phyloP scores from a whole-genome alignment of 2,888 invertebrate species.

The Leptarthrus brevirostris region DNA sequence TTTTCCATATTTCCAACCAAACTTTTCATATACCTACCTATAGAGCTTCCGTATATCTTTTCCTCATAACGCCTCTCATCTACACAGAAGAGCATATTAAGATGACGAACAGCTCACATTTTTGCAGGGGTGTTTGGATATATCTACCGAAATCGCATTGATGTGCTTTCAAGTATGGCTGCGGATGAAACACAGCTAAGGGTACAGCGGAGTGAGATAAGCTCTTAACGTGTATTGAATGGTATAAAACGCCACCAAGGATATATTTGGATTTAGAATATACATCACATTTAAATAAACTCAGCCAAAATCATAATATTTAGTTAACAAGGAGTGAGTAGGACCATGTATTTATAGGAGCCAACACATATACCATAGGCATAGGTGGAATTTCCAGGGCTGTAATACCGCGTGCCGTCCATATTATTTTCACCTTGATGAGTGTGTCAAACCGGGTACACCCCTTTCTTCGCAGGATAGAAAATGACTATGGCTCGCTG shows the following conservation, averaged over 20 bases:
- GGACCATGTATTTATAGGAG: background rate
- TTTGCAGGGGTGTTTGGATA: background rate
- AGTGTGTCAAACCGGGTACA: slow-evolving; percentile 45
- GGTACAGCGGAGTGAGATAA: slow-evolving; percentile 13
- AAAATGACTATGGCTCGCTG: slow-evolving; percentile 40
- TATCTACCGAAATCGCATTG: slow-evolving; percentile 48
- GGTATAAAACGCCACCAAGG: slow-evolving; percentile 44
- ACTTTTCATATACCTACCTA: slow-evolving; percentile 34
- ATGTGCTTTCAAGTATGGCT: slow-evolving; percentile 47
- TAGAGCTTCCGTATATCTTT: slow-evolving; percentile 19
- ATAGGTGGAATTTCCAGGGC: background rate
- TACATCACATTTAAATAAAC: slow-evolving; percentile 51
- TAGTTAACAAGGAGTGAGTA: slow-evolving; percentile 20
- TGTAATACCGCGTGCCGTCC: slow-evolving; percentile 34
- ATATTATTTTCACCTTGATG: slow-evolving; percentile 46
- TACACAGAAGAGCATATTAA: slow-evolving; percentile 35
- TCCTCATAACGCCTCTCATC: slow-evolving; percentile 20
- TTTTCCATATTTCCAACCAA: slow-evolving; percentile 50
- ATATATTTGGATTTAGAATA: slow-evolving; percentile 50
- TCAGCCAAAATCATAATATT: slow-evolving; percentile 51
- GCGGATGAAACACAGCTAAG: slow-evolving; percentile 21
- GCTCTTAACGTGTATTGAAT: slow-evolving; percentile 43
- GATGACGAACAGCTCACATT: slow-evolving; percentile 45
- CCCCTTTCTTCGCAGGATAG: slow-evolving; percentile 21
- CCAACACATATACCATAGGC: background rate